Percentiles rank a stretch among this genome's conserved stretches.
These are phyloP conservation scores for Cheilosia impressa DNA, from an alignment of 2,888 invertebrate species.

Conservation along the genomic window DNA sequence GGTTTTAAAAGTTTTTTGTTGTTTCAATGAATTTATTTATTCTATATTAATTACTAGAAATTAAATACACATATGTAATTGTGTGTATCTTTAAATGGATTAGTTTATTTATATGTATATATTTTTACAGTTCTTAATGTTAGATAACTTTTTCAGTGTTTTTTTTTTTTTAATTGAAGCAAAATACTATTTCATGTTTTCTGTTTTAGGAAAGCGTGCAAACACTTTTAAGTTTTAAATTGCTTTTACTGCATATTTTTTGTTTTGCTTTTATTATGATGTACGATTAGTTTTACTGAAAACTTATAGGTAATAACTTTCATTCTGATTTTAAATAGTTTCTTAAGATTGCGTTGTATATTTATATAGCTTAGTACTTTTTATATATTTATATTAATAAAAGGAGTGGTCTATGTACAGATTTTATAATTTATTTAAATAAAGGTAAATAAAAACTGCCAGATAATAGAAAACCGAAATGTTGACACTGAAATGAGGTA, in stretches of 20 bases:
- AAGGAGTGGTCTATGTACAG: not conserved
- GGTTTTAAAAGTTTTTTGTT: slow-evolving; percentile 7
- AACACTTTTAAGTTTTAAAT: not conserved
- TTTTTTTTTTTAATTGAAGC: slow-evolving; percentile 20
- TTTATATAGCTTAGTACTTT: slow-evolving; percentile 8
- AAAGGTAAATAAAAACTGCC: not conserved
- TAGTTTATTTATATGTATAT: slow-evolving; percentile 22
- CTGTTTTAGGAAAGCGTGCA: slow-evolving; percentile 11
- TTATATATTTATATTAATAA: slow-evolving; percentile 2
- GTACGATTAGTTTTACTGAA: not conserved
- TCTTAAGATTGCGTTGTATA: slow-evolving; percentile 33
- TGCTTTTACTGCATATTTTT: slow-evolving; percentile 8
- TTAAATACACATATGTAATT: slow-evolving; percentile 46
- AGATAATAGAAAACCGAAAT: slow-evolving; percentile 6
- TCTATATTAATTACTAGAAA: slow-evolving; percentile 44
- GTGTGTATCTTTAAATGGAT: slow-evolving; percentile 1
- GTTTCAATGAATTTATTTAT: slow-evolving; percentile 50
- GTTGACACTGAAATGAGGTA: slow-evolving; percentile 34
- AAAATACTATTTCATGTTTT: slow-evolving; percentile 9
- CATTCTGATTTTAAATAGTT: not conserved
- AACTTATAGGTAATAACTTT: not conserved
- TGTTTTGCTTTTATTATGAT: not conserved
- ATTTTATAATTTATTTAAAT: not conserved
- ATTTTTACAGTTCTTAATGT: not conserved
- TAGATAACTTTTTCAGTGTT: not conserved